A percentile compares a stretch with the other conserved stretches of the same genome.
Evolutionary conservation across 2,797 vertebrate species (phyloP).

Genomic region (Glossophaga mutica): DNA sequence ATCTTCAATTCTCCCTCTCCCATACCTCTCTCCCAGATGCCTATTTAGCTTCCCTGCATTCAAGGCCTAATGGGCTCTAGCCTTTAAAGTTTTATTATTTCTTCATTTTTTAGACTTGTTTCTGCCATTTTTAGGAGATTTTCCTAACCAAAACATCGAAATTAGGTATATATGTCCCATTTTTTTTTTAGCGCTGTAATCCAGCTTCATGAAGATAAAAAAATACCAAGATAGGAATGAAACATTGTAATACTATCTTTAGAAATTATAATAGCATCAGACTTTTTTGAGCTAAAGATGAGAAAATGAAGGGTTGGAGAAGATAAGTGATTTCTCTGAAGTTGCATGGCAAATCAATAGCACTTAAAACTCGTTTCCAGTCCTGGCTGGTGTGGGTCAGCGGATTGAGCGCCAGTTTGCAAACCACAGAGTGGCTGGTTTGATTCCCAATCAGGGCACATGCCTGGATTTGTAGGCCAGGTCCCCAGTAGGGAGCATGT

Average conservation of each 20-base stretch:
- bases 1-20: neutral
- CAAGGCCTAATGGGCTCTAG: neutral
- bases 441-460: too few species aligned
- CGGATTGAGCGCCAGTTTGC: too few species aligned
- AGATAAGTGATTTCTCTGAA: neutral
- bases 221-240: neutral
- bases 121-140: neutral
- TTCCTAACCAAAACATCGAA: neutral
- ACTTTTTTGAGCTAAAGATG: neutral
- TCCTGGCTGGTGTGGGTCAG: too few species aligned
- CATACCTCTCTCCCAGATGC: neutral
- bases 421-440: too few species aligned
- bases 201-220: neutral
- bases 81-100: neutral
- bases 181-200: neutral
- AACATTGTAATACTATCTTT: neutral
- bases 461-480: too few species aligned
- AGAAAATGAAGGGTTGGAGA: neutral
- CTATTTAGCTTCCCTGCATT: neutral
- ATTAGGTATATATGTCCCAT: neutral
- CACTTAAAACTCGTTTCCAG: neutral
- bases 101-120: neutral
- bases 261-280: neutral
- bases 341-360: neutral
- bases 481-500: too few species aligned